Evolutionary conservation across 2,888 invertebrate species (phyloP), one percentile per base, ranked within the genome.

Genomic region (Cotesia congregata): DNA sequence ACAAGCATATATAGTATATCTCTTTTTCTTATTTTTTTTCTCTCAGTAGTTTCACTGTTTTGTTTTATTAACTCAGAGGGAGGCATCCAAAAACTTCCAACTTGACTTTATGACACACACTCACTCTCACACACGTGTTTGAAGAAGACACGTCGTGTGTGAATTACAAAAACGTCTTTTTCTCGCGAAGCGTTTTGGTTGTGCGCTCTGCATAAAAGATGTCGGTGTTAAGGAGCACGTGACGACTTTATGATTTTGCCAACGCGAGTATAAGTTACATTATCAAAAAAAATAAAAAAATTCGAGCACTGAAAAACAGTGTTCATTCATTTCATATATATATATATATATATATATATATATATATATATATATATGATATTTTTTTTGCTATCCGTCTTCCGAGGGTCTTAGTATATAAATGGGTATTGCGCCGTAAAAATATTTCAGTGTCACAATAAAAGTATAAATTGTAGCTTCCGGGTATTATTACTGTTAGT

Each of bases 1-100:
- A 9, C 30, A 30, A 30, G 30, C 3, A 70, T 70, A 70, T 20
- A 59, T 5, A 38, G 20, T 7, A 38, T 12, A 9, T 59, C 6
- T 70, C 60, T 70, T 15, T 59, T 76, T 61, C 17, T 30, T 20
- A 9, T 61, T 65, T 64, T 69, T 64, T 41, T 67, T 20, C 67
- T 17, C 50, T 7, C 12, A 50, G 6, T 30, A 50, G 50, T 50
- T 7, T 50, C 50, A 50, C 3, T 12, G 50, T 65, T 74, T 73
- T 78, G 80, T 82, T 85, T 84, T 85, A 85, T 83, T 78, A 81
- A 81, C 81, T 83, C 81, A 64, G 75, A 73, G 85, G 82, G 82
- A 83, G 82, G 72, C 65, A 82, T 79, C 20, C 81, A 83, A 84
- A 84, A 85, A 83, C 83, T 77, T 50, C 7, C 50, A 50, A 50